These are phyloP conservation scores for Anolis sagrei DNA, from an alignment of 2,113 vertebrate genomes.

Conservation along the genomic window DNA sequence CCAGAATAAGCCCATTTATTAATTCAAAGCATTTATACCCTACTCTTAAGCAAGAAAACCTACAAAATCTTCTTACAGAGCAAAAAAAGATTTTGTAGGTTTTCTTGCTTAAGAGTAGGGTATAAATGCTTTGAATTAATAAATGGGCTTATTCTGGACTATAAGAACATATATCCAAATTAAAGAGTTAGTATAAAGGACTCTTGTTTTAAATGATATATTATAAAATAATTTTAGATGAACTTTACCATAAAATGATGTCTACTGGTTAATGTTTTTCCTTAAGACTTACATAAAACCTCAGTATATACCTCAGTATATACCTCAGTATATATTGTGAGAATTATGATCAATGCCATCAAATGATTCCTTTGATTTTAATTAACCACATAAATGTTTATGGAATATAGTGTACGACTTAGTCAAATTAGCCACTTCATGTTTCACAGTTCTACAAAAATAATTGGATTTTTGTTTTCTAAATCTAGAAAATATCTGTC, in stretches of 20 bases:
- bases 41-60: too few species aligned
- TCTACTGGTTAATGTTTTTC: neutral
- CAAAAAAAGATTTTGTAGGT: too few species aligned
- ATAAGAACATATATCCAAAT: neutral
- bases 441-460: neutral
- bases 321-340: neutral
- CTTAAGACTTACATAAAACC: neutral
- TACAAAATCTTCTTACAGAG: too few species aligned
- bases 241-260: neutral
- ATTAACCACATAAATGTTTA: neutral
- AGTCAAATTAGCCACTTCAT: neutral
- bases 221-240: neutral
- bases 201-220: too few species aligned
- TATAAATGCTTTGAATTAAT: too few species aligned
- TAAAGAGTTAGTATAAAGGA: neutral
- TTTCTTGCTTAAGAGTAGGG: too few species aligned
- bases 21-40: too few species aligned
- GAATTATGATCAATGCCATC: neutral
- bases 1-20: neutral
- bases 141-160: neutral
- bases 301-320: neutral
- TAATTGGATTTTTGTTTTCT: too few species aligned
- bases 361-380: neutral
- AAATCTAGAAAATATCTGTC: too few species aligned
- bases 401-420: neutral